Conservation (phyloP, 2,888 invertebrate genomes). For the Stratiomys singularior region DNA sequence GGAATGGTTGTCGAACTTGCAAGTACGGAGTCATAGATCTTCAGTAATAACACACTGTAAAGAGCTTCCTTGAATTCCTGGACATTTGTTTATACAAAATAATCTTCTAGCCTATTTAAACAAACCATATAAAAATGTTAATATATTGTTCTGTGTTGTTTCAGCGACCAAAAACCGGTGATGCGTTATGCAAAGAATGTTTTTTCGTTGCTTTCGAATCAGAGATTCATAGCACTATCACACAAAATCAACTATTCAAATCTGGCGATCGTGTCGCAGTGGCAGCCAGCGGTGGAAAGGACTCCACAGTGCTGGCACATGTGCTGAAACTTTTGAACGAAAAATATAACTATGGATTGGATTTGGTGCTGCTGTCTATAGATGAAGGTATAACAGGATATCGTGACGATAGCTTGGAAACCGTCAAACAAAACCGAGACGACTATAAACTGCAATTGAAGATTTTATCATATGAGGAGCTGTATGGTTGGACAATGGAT, state of each 20-base stretch:
- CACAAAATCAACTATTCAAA: slow-evolving; percentile 81
- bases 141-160: no score
- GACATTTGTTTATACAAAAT: no score
- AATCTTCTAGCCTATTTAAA: no score
- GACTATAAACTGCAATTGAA: slow-evolving; percentile 94
- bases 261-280: slow-evolving; percentile 89
- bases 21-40: no score
- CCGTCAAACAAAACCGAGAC: slow-evolving; percentile 92
- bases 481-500: slow-evolving; percentile 99
- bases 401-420: slow-evolving; percentile 95
- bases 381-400: slow-evolving; percentile 98
- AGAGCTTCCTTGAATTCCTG: no score
- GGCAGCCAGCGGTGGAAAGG: slow-evolving; percentile 94
- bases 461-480: slow-evolving; percentile 94
- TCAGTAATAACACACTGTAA: no score
- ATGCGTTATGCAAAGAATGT: slow-evolving; percentile 93
- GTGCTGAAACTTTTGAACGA: slow-evolving; percentile 91
- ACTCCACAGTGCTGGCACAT: slow-evolving; percentile 97
- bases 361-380: slow-evolving; percentile 91
- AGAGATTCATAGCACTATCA: slow-evolving; percentile 93
- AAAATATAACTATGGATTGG: slow-evolving; percentile 87
- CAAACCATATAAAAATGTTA: no score
- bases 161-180: slow-evolving; percentile 90
- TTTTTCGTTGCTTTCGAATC: slow-evolving; percentile 94
- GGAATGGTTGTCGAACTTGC: no score